phyloP scores from a whole-genome alignment of 2,113 vertebrate species.

The Pteruthius melanotis region DNA sequence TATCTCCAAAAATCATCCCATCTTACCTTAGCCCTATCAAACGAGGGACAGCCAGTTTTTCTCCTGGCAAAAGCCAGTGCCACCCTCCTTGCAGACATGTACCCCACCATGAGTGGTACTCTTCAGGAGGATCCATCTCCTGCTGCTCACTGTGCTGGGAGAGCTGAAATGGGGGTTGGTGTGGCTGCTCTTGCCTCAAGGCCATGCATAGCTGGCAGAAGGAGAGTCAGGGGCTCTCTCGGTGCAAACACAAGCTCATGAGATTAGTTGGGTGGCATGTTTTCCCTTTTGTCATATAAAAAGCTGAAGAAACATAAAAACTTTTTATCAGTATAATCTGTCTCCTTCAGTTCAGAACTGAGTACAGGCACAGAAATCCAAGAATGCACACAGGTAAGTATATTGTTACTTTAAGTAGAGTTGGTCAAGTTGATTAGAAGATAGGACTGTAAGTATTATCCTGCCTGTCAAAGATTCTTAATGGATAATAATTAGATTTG shows the following conservation, averaged over 20 bases:
- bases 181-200: neutral
- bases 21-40: neutral
- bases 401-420: neutral
- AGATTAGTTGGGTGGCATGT: neutral
- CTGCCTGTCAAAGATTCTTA: neutral
- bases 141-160: accelerated
- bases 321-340: neutral
- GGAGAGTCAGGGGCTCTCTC: neutral
- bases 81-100: neutral
- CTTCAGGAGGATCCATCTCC: too few species aligned
- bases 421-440: neutral
- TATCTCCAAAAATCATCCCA: neutral
- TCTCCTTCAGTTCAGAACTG: neutral
- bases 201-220: accelerated
- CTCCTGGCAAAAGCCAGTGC: too few species aligned
- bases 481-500: neutral
- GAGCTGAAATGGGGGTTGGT: neutral
- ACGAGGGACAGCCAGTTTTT: neutral
- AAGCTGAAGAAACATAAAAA: neutral
- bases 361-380: neutral
- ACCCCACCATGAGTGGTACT: neutral
- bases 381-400: neutral
- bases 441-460: neutral
- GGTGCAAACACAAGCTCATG: neutral
- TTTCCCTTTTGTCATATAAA: neutral